Conservation (phyloP, 2,797 vertebrate genomes). For the Hydrophis major region DNA sequence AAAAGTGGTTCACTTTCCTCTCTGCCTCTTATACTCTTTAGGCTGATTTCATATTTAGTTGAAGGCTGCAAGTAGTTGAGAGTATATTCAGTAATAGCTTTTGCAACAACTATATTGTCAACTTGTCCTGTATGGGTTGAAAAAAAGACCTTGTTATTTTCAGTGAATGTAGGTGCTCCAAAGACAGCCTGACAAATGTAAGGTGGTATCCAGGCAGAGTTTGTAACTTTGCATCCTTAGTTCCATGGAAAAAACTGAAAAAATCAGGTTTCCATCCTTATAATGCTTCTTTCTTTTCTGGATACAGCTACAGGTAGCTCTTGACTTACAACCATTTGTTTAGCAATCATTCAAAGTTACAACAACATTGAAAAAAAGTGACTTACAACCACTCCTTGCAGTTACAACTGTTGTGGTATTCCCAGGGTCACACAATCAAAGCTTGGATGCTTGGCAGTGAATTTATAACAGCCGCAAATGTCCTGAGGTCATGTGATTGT, state of each 20-base stretch:
- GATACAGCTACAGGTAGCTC: background rate
- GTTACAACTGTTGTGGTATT: background rate
- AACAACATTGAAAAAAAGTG: background rate
- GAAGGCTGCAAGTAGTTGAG: conserved; percentile 86
- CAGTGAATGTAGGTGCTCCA: background rate
- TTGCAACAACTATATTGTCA: conserved; percentile 87
- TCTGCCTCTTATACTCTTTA: conserved; percentile 84
- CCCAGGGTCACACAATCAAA: background rate
- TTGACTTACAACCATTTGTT: background rate
- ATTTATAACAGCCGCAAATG: background rate
- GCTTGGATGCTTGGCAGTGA: background rate
- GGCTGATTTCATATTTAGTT: conserved; percentile 86
- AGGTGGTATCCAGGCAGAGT: background rate
- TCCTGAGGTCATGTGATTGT: background rate
- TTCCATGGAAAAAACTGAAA: background rate
- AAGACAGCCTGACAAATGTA: background rate
- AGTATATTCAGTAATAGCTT: conserved; percentile 81
- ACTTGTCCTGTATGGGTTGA: conserved; percentile 76
- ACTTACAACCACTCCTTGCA: background rate
- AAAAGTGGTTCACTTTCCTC: conserved; percentile 86
- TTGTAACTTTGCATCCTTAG: background rate
- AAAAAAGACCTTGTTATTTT: conserved; percentile 36
- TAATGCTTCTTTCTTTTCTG: background rate
- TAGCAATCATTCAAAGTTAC: background rate
- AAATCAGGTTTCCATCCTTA: background rate